Percentiles rank a stretch among this genome's conserved stretches.
phyloP scores from a whole-genome alignment of 2,888 invertebrate species.

The Trisateles emortualis region DNA sequence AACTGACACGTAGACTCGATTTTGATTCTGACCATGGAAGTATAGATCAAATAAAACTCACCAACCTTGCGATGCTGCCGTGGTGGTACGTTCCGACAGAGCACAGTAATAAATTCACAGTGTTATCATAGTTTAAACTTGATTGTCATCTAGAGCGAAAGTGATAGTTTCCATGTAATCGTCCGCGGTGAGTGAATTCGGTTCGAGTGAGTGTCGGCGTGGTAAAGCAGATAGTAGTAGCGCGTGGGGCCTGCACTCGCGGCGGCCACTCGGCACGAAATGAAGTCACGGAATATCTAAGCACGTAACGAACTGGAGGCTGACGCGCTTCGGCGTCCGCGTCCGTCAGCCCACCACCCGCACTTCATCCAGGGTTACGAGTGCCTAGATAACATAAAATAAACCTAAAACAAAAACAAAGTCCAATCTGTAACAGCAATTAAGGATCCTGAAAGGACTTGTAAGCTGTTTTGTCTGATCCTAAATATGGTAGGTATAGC shows the following conservation, averaged over 20 bases:
- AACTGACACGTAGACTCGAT: constrained; percentile 82
- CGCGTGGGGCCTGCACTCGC: constrained; percentile 70
- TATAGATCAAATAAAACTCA: constrained; percentile 57
- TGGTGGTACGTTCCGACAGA: constrained; percentile 53
- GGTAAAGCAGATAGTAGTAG: constrained; percentile 27
- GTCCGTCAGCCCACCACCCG: constrained; percentile 17
- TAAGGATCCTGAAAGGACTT: background rate
- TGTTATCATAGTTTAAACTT: constrained; percentile 65
- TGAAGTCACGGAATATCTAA: constrained; percentile 54
- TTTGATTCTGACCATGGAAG: constrained; percentile 63
- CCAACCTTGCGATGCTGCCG: constrained; percentile 69
- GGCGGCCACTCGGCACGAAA: constrained; percentile 64
- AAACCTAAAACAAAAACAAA: background rate
- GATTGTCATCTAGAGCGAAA: constrained; percentile 66
- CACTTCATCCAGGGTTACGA: constrained; percentile 18
- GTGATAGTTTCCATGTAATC: constrained; percentile 70
- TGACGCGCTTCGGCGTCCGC: constrained; percentile 37
- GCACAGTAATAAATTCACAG: constrained; percentile 70
- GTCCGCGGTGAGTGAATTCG: constrained; percentile 50
- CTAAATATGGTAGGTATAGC: background rate
- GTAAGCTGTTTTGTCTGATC: background rate
- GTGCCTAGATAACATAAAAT: background rate
- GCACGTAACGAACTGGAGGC: constrained; percentile 35
- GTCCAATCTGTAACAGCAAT: background rate
- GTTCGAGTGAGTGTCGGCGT: constrained; percentile 61